Conservation (phyloP, 2,113 vertebrate genomes). For the Spea bombifrons region DNA sequence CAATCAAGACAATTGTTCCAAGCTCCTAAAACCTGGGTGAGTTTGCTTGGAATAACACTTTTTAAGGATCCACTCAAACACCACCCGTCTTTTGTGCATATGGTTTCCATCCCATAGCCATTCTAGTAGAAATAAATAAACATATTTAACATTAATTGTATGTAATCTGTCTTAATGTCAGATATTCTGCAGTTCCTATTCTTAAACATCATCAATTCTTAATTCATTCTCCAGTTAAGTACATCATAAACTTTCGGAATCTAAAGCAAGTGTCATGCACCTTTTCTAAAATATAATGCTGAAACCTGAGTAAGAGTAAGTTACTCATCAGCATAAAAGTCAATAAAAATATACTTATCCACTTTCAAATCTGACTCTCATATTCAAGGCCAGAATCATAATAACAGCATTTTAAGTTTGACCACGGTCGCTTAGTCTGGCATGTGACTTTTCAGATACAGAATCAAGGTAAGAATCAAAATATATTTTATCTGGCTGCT, state of each 20-base stretch:
- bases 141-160: no score
- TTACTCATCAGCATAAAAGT: not conserved
- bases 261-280: not conserved
- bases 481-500: not conserved
- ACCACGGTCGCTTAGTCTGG: not conserved
- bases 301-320: not conserved
- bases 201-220: not conserved
- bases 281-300: not conserved
- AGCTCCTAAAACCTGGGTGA: no score
- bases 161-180: not conserved
- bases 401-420: not conserved
- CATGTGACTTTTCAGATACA: not conserved
- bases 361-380: slow-evolving; percentile 1
- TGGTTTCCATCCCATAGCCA: no score
- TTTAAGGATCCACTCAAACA: no score
- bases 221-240: not conserved
- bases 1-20: no score
- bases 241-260: not conserved
- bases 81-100: no score
- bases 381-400: not conserved
- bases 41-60: no score
- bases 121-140: no score
- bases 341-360: not conserved
- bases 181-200: not conserved
- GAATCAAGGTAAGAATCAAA: not conserved